A percentile compares a stretch with the other conserved stretches of the same genome.
Evolutionary conservation across 30 jellyfish, hydroid and myxozoan species (phyloP).

Genomic region (Nemopilema nomurai): DNA sequence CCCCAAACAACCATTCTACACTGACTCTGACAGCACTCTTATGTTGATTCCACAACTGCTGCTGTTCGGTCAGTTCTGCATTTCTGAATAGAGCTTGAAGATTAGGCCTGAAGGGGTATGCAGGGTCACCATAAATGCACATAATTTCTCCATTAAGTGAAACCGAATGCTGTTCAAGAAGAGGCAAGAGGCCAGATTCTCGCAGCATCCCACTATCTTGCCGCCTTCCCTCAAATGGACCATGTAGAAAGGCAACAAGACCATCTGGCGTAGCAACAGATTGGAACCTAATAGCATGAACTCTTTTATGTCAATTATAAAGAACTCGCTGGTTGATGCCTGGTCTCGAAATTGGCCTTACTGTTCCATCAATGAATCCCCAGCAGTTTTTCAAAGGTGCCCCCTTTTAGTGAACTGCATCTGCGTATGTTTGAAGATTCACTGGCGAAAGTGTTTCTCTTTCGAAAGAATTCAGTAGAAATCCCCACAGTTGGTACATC

Average conservation of each 20-base stretch:
- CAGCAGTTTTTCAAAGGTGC: slow-evolving; percentile 7
- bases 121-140: slow-evolving; percentile 65
- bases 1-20: slow-evolving; percentile 57
- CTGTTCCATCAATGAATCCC: slow-evolving; percentile 33
- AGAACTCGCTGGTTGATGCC: slow-evolving; percentile 13
- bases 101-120: slow-evolving; percentile 52
- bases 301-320: slow-evolving; percentile 13
- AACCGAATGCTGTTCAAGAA: neutral
- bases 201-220: slow-evolving; percentile 33
- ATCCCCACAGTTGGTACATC: neutral
- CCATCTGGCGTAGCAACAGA: slow-evolving; percentile 16
- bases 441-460: neutral
- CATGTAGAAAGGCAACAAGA: slow-evolving; percentile 6
- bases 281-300: slow-evolving; percentile 7
- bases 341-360: slow-evolving; percentile 15
- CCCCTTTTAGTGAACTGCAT: neutral
- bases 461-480: neutral
- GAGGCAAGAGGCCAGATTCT: slow-evolving; percentile 7
- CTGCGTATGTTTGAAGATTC: slow-evolving; percentile 9
- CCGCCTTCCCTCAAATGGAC: slow-evolving; percentile 16
- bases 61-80: neutral
- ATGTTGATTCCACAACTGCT: slow-evolving; percentile 9
- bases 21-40: slow-evolving; percentile 30
- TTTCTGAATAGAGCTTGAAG: slow-evolving; percentile 31
- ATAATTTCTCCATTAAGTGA: slow-evolving; percentile 10